A percentile compares a stretch with the other conserved stretches of the same genome.
Evolutionary conservation across 2,113 vertebrate species (phyloP).

Genomic region (Salvator merianae): DNA sequence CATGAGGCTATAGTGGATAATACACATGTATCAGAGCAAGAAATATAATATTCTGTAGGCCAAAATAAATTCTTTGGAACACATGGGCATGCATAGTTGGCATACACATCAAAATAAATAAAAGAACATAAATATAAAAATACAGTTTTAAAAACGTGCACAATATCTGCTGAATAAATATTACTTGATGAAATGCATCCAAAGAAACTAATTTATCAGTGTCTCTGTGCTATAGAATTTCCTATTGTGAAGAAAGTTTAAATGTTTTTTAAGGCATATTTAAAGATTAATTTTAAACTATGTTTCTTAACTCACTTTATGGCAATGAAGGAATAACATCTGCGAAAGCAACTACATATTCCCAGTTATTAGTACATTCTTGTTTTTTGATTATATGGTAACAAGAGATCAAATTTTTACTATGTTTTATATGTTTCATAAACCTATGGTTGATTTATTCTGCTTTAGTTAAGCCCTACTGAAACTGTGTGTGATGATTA

Average conservation of each 20-base stretch:
- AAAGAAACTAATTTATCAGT: not conserved
- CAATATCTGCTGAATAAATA: not conserved
- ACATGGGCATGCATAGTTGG: not conserved
- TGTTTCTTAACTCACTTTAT: not conserved
- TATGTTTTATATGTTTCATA: conserved; percentile 1
- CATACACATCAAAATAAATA: not conserved
- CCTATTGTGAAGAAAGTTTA: not conserved
- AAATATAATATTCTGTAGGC: not conserved
- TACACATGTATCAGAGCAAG: not conserved
- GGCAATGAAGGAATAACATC: not conserved
- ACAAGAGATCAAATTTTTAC: not conserved
- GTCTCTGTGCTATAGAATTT: not conserved
- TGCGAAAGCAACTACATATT: conserved; percentile 10
- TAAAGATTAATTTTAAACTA: too few species aligned
- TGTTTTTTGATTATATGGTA: conserved; percentile 12
- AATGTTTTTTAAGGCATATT: not conserved
- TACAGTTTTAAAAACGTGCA: not conserved
- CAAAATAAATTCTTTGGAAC: not conserved
- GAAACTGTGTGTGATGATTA: conserved; percentile 11
- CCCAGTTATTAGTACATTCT: conserved; percentile 20
- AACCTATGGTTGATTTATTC: conserved; percentile 14
- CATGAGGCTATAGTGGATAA: not conserved
- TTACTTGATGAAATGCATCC: not conserved
- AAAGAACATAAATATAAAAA: too few species aligned
- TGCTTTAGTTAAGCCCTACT: conserved; percentile 39